Evolutionary conservation across 2,113 vertebrate species (phyloP).

Genomic region (Girardinichthys multiradiatus): DNA sequence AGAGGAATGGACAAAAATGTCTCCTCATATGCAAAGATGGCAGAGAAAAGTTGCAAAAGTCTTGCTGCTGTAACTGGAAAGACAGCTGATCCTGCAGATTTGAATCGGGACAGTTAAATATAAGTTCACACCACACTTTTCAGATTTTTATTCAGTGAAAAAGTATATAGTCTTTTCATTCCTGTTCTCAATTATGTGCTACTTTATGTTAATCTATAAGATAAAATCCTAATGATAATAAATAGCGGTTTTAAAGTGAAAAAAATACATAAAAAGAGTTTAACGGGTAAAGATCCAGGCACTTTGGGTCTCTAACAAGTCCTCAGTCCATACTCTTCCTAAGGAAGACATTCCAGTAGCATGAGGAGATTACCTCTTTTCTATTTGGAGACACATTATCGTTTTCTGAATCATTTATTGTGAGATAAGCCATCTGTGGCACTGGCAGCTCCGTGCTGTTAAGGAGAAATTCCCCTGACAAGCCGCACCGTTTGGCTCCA

Average conservation of each 20-base stretch:
- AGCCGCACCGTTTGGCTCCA: constrained; percentile 59
- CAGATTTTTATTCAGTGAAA: not conserved
- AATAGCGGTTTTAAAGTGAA: not conserved
- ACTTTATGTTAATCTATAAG: not conserved
- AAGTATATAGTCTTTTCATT: not conserved
- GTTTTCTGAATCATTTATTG: constrained; percentile 71
- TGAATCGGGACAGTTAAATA: not conserved
- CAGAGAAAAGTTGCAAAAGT: no score
- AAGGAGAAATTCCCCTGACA: constrained; percentile 62
- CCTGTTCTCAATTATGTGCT: not conserved
- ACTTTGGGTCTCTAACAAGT: not conserved
- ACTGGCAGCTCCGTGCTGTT: constrained; percentile 35
- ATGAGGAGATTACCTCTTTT: constrained; percentile 40
- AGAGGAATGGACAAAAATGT: no score
- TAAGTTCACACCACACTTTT: not conserved
- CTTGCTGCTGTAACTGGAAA: no score
- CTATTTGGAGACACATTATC: constrained; percentile 53
- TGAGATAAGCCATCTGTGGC: constrained; percentile 72
- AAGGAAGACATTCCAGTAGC: constrained; percentile 55
- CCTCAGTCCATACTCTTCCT: constrained; percentile 39
- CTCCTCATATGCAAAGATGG: no score
- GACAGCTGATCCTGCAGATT: not conserved
- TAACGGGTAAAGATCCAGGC: not conserved
- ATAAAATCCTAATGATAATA: no score
- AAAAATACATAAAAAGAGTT: not conserved